Evolutionary conservation across 1,140 invertebrate species (phyloP), one percentile per base, ranked within the genome.

Genomic region (Neodiprion virginianus): DNA sequence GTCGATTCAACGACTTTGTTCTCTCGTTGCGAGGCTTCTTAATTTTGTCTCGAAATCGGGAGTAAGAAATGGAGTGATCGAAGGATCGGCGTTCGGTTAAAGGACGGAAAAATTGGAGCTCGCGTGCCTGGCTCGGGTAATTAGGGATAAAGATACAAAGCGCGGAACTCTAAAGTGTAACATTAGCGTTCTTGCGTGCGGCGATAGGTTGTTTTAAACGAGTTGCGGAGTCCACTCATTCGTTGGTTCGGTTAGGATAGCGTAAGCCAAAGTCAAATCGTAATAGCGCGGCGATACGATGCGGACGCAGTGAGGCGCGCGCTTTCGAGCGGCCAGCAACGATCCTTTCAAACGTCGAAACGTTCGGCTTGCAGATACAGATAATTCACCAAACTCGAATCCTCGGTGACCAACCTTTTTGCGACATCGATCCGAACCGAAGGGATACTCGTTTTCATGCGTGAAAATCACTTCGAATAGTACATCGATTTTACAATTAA

Each of bases 251-350:
- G 28, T 61, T 17, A 14, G 53, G 53, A 17, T 61, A 61, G 53
- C 11, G 8, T 12, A 14, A 61, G 53, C 53, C 53, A 61, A 40
- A 61, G 53, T 61, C 53, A 61, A 61, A 61, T 61, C 53, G 53
- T 61, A 61, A 61, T 17, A 61, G 53, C 53, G 53, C 53, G 53
- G n/a, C 53, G 53, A 61, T 61, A 61, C 53, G 53, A 3, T 61
- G 53, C 53, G 53, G 53, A 61, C 53, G 82, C 85, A 87, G 86
- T 87, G 80, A 83, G 83, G 78, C 82, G 84, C 81, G 83, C 79
- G 85, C 85, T 86, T 86, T 82, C 84, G 79, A 85, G 80, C 82
- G 74, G 84, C 81, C 79, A 86, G 79, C 84, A 87, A 78, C 79
- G 77, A 71, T 48, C 53, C 53, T 61, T 61, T 17, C 53, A 61